These are phyloP conservation scores for Acipenser transmontanus DNA, from an alignment of 2,797 vertebrate species.

Conservation along the genomic window DNA sequence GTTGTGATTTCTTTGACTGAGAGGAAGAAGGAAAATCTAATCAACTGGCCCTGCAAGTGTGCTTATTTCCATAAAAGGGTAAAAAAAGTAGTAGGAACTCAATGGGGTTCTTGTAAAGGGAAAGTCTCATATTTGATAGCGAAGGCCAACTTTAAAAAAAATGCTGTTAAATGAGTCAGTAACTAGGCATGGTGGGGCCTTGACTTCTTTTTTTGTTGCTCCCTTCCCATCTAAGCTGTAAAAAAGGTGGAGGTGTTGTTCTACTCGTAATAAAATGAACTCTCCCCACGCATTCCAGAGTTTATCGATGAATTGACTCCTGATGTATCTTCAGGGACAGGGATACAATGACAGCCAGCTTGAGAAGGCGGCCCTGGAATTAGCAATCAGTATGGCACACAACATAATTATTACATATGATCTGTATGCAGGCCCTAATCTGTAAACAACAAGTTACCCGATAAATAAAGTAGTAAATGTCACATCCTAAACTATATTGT, in stretches of 20 bases:
- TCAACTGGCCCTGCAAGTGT: constrained; percentile 1
- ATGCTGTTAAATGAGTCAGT: constrained; percentile 25
- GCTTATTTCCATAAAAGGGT: constrained; percentile 25
- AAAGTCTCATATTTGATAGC: neutral
- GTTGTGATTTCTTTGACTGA: too few relatives aligned
- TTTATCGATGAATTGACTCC: constrained; percentile 8
- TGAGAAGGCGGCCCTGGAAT: neutral
- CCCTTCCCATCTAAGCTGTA: constrained; percentile 11
- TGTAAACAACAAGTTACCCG: too few relatives aligned
- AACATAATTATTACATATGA: too few relatives aligned
- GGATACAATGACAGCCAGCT: neutral
- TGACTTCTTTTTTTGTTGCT: constrained; percentile 13
- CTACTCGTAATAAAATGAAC: neutral
- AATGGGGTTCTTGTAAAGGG: neutral
- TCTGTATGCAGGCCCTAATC: too few relatives aligned
- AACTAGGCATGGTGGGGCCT: constrained; percentile 1
- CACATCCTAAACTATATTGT: too few relatives aligned
- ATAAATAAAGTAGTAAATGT: too few relatives aligned
- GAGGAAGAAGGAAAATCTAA: constrained; percentile 8
- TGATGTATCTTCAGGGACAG: neutral
- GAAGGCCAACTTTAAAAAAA: constrained; percentile 15
- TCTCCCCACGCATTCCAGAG: neutral
- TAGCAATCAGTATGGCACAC: too few relatives aligned
- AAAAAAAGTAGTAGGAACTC: constrained; percentile 13
- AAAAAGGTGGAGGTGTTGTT: neutral